Evolutionary conservation across 2,888 invertebrate genomes (phyloP), one percentile per base, ranked within the genome.

Genomic region (Euzetes globulus): DNA sequence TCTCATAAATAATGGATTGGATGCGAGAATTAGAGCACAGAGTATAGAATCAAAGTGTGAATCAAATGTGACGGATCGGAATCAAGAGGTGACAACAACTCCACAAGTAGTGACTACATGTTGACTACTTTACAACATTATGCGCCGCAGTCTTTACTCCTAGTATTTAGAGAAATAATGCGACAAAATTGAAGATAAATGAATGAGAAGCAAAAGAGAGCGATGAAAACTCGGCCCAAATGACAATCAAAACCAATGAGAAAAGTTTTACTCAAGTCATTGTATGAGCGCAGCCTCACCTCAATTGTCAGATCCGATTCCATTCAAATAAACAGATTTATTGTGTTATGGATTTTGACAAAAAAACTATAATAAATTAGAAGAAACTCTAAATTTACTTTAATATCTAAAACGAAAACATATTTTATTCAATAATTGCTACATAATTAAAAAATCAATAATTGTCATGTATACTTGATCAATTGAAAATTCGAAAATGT

Each of bases 201-300:
- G 65, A 65, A 65, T 41, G 70, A 68, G 70, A 47, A 25, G 25
- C 22, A 47, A 19, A 47, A 70, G n/a, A 45, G 47, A 63, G 5
- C 27, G 63, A 22, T 37, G 29, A 70, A 47, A 70, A 70, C 70
- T 25, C 47, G 27, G 15, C 70, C 70, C 45, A 70, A 70, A 70
- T 70, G 25, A 70, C 47, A 70, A 70, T 70, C 70, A 47, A 70
- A 70, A 70, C 70, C 70, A 70, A 70, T 70, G 70, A 41, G 70
- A 70, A 70, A 70, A 70, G 70, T 70, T 70, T 70, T 47, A 6
- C 37, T 70, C 17, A 45, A 45, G 15, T 70, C 47, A 70, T 27
- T 47, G 47, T 45, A 13, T 70, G 70, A 70, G 70, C 70, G 70
- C 70, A 70, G 70, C 41, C 70, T 68, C 68, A 68, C n/a, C 70